phyloP scores from a whole-genome alignment of 2,113 vertebrate genomes.

The Epinephelus moara region DNA sequence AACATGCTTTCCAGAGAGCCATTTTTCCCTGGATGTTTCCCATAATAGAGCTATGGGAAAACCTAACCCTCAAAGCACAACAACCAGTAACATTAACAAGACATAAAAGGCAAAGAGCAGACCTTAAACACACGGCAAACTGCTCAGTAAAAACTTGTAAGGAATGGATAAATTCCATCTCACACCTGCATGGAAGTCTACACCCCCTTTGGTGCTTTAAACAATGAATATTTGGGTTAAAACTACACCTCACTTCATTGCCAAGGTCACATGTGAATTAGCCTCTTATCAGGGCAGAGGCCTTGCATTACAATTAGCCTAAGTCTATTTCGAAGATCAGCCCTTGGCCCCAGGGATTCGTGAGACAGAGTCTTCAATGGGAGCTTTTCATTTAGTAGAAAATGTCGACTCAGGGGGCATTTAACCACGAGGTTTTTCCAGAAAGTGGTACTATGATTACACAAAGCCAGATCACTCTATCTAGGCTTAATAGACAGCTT shows the following conservation, averaged over 20 bases:
- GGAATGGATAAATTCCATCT: neutral
- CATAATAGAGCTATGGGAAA: neutral
- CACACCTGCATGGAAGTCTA: slow-evolving; percentile 6
- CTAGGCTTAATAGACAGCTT: neutral
- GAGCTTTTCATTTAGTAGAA: slow-evolving; percentile 64
- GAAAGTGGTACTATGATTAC: neutral
- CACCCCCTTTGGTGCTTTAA: slow-evolving; percentile 13
- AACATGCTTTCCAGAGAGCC: slow-evolving; percentile 61
- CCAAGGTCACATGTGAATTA: slow-evolving; percentile 71
- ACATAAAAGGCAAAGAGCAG: slow-evolving; percentile 12
- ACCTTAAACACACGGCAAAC: neutral
- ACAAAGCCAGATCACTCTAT: neutral
- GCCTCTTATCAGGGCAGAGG: slow-evolving; percentile 57
- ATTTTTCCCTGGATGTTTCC: slow-evolving; percentile 8
- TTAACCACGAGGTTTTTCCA: slow-evolving; percentile 17
- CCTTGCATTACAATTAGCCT: slow-evolving; percentile 70
- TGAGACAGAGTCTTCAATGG: slow-evolving; percentile 61
- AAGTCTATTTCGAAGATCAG: slow-evolving; percentile 67
- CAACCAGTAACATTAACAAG: neutral
- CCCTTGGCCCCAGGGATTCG: slow-evolving; percentile 51
- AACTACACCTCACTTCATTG: slow-evolving; percentile 47
- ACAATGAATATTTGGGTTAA: slow-evolving; percentile 62
- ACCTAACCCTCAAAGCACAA: neutral
- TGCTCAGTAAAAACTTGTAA: neutral
- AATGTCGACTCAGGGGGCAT: slow-evolving; percentile 40